A percentile compares a stretch with the other conserved stretches of the same genome.
These are phyloP conservation scores for Muntiacus reevesi DNA, from an alignment of 2,113 vertebrate genomes.

Conservation along the genomic window DNA sequence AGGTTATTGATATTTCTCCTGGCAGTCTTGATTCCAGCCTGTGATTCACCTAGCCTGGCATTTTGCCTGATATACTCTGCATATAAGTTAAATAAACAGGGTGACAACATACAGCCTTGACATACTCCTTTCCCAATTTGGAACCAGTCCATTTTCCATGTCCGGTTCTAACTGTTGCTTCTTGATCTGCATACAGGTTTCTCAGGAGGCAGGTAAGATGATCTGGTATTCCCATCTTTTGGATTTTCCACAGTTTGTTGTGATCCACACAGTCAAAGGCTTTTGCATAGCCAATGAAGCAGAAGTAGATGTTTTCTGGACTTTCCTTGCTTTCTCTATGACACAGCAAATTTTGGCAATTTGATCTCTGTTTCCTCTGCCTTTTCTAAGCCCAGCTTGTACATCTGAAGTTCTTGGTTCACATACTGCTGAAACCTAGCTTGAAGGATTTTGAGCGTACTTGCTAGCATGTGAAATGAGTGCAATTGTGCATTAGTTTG, in stretches of 20 bases:
- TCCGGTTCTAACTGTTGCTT: background rate
- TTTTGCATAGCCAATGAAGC: background rate
- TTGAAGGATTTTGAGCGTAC: background rate
- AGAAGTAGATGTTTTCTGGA: background rate
- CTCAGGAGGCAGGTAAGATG: background rate
- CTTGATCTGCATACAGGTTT: background rate
- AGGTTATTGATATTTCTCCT: background rate
- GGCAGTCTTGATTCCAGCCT: background rate
- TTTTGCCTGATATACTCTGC: background rate
- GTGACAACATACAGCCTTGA: background rate
- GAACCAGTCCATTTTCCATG: background rate
- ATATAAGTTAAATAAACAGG: background rate
- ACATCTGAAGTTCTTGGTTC: background rate
- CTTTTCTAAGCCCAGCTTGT: background rate
- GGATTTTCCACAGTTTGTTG: background rate
- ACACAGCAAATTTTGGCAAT: background rate
- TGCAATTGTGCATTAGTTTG: background rate
- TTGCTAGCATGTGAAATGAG: background rate
- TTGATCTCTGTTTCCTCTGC: background rate
- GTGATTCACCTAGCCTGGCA: background rate
- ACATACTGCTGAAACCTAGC: background rate
- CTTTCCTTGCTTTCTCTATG: background rate
- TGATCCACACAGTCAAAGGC: background rate
- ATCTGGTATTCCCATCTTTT: background rate
- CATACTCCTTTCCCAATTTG: background rate